Evolutionary conservation across 1,140 invertebrate species (phyloP).

Genomic region (Zaprionus tsacasi): DNA sequence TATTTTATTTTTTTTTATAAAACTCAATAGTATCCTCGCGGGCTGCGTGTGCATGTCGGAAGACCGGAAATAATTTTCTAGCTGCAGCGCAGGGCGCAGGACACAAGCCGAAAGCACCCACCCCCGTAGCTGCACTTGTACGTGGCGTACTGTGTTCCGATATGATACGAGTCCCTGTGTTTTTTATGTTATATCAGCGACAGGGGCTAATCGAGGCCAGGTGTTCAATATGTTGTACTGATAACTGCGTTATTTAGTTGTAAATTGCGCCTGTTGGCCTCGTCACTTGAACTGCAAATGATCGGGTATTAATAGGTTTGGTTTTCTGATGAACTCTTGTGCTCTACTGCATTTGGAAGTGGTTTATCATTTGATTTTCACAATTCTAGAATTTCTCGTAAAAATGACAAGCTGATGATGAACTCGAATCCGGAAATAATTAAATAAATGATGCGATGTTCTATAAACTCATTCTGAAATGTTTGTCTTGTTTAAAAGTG

Average conservation of each 20-base stretch:
- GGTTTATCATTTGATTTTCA: background rate
- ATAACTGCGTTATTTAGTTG: slow-evolving; percentile 72
- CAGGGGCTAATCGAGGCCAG: slow-evolving; percentile 58
- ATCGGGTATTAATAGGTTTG: slow-evolving; percentile 4
- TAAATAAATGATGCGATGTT: too few relatives aligned
- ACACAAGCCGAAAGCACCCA: slow-evolving; percentile 32
- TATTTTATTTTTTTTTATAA: slow-evolving; percentile 30
- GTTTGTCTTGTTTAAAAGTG: too few relatives aligned
- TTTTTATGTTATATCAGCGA: slow-evolving; percentile 68
- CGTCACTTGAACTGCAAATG: slow-evolving; percentile 67
- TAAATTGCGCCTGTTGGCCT: slow-evolving; percentile 60
- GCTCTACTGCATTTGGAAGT: too few relatives aligned
- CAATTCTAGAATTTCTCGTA: too few relatives aligned
- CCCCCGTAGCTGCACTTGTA: slow-evolving; percentile 69
- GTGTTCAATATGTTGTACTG: slow-evolving; percentile 76
- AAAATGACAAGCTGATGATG: too few relatives aligned
- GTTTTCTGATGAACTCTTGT: background rate
- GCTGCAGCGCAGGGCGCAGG: slow-evolving; percentile 39
- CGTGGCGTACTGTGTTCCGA: slow-evolving; percentile 1
- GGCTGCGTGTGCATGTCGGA: slow-evolving; percentile 67
- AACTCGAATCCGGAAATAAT: too few relatives aligned
- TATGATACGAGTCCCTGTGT: slow-evolving; percentile 13
- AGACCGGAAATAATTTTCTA: slow-evolving; percentile 83
- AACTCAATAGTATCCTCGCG: slow-evolving; percentile 22
- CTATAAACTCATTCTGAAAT: too few relatives aligned